Percentiles rank a stretch among this genome's conserved stretches.
Evolutionary conservation across 2,888 invertebrate species (phyloP).

Genomic region (Caenorhabditis wallacei): DNA sequence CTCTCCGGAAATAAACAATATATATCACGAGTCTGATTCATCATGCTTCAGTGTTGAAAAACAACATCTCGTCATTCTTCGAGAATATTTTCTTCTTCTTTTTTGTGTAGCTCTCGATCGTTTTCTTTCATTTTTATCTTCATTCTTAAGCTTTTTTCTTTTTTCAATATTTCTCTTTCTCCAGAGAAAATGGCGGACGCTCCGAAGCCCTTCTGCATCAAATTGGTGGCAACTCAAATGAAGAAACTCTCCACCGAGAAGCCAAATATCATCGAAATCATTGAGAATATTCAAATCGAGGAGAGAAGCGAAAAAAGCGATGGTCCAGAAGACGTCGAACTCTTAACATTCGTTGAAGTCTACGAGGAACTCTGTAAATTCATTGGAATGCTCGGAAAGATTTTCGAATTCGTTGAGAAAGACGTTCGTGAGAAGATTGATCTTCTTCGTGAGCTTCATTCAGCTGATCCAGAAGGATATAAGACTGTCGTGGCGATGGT

Average conservation of each 20-base stretch:
- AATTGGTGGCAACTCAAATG: slow-evolving; percentile 61
- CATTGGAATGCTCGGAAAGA: slow-evolving; percentile 69
- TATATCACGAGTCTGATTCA: neutral
- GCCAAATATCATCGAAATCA: neutral
- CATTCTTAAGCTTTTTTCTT: slow-evolving; percentile 1
- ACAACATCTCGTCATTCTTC: slow-evolving; percentile 7
- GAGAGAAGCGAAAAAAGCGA: slow-evolving; percentile 15
- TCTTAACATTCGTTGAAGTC: slow-evolving; percentile 56
- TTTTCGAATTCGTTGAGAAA: slow-evolving; percentile 71
- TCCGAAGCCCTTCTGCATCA: slow-evolving; percentile 50
- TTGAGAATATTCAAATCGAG: neutral
- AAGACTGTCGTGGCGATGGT: slow-evolving; percentile 49
- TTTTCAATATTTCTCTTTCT: neutral
- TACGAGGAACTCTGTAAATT: slow-evolving; percentile 65
- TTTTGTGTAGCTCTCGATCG: neutral
- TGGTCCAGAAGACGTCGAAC: slow-evolving; percentile 53
- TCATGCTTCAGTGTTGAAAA: neutral
- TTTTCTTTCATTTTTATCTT: neutral
- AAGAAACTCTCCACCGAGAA: slow-evolving; percentile 31
- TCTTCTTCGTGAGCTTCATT: slow-evolving; percentile 48
- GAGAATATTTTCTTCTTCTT: neutral
- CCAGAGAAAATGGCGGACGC: neutral
- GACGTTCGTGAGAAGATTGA: slow-evolving; percentile 67
- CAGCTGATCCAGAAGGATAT: slow-evolving; percentile 53
- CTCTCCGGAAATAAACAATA: neutral